Evolutionary conservation across 2,797 vertebrate genomes (phyloP), one percentile per base, ranked within the genome.

Genomic region (Argyrosomus regius): DNA sequence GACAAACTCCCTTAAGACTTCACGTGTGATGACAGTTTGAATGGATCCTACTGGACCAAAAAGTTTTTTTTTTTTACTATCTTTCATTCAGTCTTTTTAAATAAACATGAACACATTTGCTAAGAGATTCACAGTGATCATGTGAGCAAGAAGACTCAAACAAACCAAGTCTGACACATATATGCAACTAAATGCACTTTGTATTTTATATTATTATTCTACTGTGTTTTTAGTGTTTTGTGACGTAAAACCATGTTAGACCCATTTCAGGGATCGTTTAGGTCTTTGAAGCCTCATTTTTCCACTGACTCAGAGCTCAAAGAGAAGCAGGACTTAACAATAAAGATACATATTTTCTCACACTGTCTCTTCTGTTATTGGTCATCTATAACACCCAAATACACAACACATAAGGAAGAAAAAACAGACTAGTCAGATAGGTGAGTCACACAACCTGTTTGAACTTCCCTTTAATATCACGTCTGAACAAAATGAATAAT

Each of bases 321-420:
- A 63, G 46, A 56, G 43, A 63, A 58, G 43, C 5, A 56, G 48
- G 61, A 48, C 24, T 41, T 43, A 69, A 76, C 58, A 90, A 82
- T 90, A 91, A 88, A 89, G 56, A 81, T 49, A 0, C 6, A 46
- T 81, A 79, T 91, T 90, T 89, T 89, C 71, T 79, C 80, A 92
- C 53, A 75, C 31, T 26, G 26, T 65, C 6, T 57, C 6, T 17
- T 79, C 11, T 73, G 16, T 74, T 64, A 31, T 53, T 64, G 4
- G 1, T 74, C 3, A 60, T 52, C n/a, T 58, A 1, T 8, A n/a
- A 45, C 52, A 54, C 3, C 0, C 3, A 14, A 18, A 58, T 0
- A 46, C 5, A 6, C 3, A 24, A 46, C 0, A 48, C 9, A 70
- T 11, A 3, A 63, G 6, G 1, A 64, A 74, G 9, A 41, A 67